Conservation (phyloP, 2,113 vertebrate species). For the Machaerirhynchus nigripectus region DNA sequence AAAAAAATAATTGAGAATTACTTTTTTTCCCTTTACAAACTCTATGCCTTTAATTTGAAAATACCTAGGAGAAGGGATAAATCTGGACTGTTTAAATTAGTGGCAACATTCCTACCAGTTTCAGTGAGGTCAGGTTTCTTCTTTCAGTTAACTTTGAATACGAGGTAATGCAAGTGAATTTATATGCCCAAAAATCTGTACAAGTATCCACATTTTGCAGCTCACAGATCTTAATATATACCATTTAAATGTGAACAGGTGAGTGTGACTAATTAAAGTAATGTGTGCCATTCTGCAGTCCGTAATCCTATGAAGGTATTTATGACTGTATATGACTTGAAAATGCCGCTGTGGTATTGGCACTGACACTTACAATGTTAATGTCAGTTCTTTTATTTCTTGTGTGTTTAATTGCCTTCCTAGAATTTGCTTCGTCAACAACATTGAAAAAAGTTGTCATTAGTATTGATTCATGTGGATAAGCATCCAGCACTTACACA, state of each 20-base stretch:
- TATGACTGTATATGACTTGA: neutral
- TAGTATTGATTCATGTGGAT: neutral
- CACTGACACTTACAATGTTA: neutral
- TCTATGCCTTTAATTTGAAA: neutral
- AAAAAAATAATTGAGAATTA: neutral
- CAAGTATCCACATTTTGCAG: neutral
- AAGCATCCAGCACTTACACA: neutral
- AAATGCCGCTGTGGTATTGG: neutral
- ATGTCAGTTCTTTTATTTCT: neutral
- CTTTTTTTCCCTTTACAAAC: neutral
- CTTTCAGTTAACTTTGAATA: neutral
- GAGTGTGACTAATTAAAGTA: neutral
- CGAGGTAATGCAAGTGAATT: neutral
- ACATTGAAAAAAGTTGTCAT: neutral
- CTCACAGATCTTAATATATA: neutral
- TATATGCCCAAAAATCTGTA: neutral
- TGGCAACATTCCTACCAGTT: neutral
- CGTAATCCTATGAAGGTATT: neutral
- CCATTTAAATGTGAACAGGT: neutral
- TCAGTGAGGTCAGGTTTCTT: neutral
- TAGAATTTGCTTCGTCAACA: neutral
- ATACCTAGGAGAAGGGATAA: neutral
- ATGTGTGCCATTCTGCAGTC: neutral
- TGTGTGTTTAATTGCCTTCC: neutral
- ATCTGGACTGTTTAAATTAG: neutral